Conservation (phyloP, 2,113 vertebrate genomes). For the Salvator merianae region DNA sequence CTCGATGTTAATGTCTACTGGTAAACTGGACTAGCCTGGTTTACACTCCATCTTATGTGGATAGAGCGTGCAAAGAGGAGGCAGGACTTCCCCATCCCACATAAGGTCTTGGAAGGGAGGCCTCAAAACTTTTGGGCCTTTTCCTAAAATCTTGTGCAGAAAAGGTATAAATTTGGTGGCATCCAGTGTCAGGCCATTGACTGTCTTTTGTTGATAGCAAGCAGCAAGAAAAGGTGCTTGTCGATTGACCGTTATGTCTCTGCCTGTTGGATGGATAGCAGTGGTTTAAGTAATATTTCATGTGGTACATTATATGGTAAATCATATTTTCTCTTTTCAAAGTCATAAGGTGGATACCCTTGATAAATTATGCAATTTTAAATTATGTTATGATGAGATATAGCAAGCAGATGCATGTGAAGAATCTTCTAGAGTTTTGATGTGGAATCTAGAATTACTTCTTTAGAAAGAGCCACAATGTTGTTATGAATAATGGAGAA, state of each 20-base stretch:
- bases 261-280: slow-evolving; percentile 57
- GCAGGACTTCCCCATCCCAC: too few species aligned
- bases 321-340: slow-evolving; percentile 35
- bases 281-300: slow-evolving; percentile 62
- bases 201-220: slow-evolving; percentile 50
- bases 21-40: too few species aligned
- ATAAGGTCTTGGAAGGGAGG: too few species aligned
- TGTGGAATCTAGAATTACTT: neutral
- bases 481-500: neutral
- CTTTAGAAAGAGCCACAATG: neutral
- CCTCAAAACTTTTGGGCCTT: too few species aligned
- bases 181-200: slow-evolving; percentile 29
- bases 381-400: slow-evolving; percentile 29
- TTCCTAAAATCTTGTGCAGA: too few species aligned
- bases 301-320: slow-evolving; percentile 51
- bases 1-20: too few species aligned
- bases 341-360: slow-evolving; percentile 33
- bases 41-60: too few species aligned
- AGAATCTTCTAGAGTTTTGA: slow-evolving; percentile 14
- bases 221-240: slow-evolving; percentile 52
- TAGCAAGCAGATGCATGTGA: slow-evolving; percentile 31
- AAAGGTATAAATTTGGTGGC: slow-evolving; percentile 23
- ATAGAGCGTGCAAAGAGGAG: too few species aligned
- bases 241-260: slow-evolving; percentile 58
- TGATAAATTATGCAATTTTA: slow-evolving; percentile 46